Evolutionary conservation across 2,888 invertebrate genomes (phyloP).

Genomic region (Meteorus colon): DNA sequence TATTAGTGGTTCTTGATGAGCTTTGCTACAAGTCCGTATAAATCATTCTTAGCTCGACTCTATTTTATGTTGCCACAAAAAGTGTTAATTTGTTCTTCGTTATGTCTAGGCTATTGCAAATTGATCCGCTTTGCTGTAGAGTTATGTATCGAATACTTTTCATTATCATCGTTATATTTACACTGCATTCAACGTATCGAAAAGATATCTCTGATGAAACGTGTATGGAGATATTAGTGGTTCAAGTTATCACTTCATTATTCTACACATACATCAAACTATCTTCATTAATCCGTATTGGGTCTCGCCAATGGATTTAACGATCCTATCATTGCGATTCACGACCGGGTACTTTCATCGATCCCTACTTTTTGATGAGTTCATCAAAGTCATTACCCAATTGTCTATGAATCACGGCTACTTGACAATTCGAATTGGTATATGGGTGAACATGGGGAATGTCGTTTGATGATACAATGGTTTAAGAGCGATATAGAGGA

Average conservation of each 20-base stretch:
- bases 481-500: neutral
- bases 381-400: slow-evolving; percentile 1
- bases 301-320: neutral
- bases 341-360: neutral
- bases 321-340: neutral
- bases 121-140: neutral
- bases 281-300: neutral
- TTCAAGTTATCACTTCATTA: neutral
- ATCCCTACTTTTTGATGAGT: slow-evolving; percentile 25
- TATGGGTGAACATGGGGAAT: neutral
- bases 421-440: neutral
- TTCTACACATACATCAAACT: neutral
- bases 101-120: neutral
- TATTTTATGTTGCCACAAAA: neutral
- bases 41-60: neutral
- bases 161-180: neutral
- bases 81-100: neutral
- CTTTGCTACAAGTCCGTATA: no score
- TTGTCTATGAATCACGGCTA: neutral
- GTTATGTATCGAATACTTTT: neutral
- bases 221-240: neutral
- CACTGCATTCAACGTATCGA: neutral
- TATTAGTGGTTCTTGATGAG: no score
- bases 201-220: neutral
- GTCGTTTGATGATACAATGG: slow-evolving; percentile 22